phyloP scores from a whole-genome alignment of 2,113 vertebrate species.

The Heliornis fulica region DNA sequence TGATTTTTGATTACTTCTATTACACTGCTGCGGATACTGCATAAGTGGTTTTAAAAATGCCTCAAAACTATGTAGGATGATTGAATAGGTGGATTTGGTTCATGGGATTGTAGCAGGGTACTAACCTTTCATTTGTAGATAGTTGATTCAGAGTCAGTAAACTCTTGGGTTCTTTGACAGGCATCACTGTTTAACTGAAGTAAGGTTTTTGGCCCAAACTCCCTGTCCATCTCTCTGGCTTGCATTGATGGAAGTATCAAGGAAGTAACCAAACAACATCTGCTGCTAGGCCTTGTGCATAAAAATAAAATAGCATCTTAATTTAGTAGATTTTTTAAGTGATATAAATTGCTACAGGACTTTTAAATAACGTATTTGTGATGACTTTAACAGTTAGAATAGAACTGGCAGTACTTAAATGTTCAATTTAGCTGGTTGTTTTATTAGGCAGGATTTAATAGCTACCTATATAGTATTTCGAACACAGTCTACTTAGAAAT shows the following conservation, averaged over 20 bases:
- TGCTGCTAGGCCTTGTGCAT: neutral
- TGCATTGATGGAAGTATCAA: neutral
- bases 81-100: neutral
- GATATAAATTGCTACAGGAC: neutral
- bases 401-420: neutral
- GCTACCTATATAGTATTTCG: neutral
- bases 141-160: neutral
- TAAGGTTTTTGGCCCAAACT: neutral
- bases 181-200: neutral
- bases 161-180: neutral
- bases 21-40: neutral
- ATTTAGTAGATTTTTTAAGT: neutral
- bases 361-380: neutral
- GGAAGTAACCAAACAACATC: neutral
- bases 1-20: neutral
- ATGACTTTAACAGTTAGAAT: neutral
- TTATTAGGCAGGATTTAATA: neutral
- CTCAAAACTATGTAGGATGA: neutral
- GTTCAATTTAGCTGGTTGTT: neutral
- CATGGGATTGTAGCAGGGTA: neutral
- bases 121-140: neutral
- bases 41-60: neutral
- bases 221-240: neutral
- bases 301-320: neutral
- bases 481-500: neutral